Base-by-base conservation (phyloP, 2,797 vertebrate species). In the Leptodactylus fallax region DNA sequence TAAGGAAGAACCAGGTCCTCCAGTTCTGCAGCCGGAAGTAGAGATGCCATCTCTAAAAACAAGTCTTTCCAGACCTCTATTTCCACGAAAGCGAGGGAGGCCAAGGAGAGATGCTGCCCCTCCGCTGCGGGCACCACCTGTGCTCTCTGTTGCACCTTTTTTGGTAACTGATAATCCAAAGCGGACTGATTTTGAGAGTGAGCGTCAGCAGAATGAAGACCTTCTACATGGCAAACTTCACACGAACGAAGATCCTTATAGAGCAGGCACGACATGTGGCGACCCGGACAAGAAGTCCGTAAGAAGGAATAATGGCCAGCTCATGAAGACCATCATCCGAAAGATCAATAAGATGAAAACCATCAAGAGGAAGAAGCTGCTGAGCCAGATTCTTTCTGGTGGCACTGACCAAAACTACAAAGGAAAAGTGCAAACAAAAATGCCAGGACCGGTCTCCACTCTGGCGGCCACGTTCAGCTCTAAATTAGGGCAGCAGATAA, bases 291-390 rank as follows among this genome's bases (percentile, higher is more conserved):
- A 94, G 90, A 95, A 95, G 84, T 97, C 97, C 85, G 93, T 93
- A 88, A 97, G 96, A 91, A 97, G 96, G 92, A 96, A 94, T 89
- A 98, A 96, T 17, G 96, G 97, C 88, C 96, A 98, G 93, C 95
- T 98, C 91, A 97, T 99, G 95, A 97, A 96, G 93, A 97, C 96
- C 83, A 96, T 99, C 91, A 98, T 99, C 82, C 95, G 96, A 12
- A 98, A 98, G 92, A 99, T 99, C 94, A 99, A 99, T 94, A 99
- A 97, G 92, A 97, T 98, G 95, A 98, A 98, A 93, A 99, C 97
- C 72, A 93, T 99, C 90, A 99, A 98, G 92, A 95, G 97, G 91
- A 98, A 97, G 93, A 96, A 97, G 82, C 95, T 99, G 72, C 93
- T 99, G 85, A 98, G 97, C 91, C 97, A 96, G 88, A 96, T 98